These are phyloP conservation scores for Epicampocera succincta DNA, from an alignment of 2,888 invertebrate species.

Conservation along the genomic window DNA sequence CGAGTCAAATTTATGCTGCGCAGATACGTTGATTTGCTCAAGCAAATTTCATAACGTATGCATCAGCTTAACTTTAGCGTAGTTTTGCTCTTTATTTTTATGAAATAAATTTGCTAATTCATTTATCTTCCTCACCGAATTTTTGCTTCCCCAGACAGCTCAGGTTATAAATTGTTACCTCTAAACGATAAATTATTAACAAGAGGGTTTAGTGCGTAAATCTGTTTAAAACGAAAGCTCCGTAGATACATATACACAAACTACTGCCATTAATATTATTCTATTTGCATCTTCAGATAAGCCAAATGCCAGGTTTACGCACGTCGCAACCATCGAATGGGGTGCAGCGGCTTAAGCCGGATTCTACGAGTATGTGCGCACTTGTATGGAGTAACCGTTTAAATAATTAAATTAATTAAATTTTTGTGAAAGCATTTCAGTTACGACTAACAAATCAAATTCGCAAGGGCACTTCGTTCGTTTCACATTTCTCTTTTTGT, in stretches of 20 bases:
- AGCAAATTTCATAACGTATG: constrained; percentile 37
- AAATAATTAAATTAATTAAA: no score
- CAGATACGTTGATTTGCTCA: constrained; percentile 1
- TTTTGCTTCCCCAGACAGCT: constrained; percentile 58
- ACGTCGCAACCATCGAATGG: no score
- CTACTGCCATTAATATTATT: not conserved
- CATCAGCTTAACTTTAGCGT: constrained; percentile 50
- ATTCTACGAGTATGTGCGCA: no score
- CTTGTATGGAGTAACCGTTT: no score
- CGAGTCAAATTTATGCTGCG: constrained; percentile 34
- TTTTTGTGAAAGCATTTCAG: no score
- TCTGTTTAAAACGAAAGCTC: constrained; percentile 29
- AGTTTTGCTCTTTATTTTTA: constrained; percentile 6
- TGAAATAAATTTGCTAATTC: constrained; percentile 47
- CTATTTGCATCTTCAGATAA: constrained; percentile 2
- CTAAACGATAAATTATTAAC: constrained; percentile 28
- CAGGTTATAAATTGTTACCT: constrained; percentile 66
- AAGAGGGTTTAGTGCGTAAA: constrained; percentile 46
- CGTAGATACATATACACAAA: no score
- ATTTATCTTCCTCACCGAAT: constrained; percentile 65
- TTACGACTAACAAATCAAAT: no score
- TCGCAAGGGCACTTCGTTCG: no score
- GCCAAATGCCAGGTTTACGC: not conserved
- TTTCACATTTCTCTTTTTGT: no score
- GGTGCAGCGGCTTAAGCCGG: no score